phyloP scores from a whole-genome alignment of 1,140 invertebrate genomes.

The Penaeus indicus region DNA sequence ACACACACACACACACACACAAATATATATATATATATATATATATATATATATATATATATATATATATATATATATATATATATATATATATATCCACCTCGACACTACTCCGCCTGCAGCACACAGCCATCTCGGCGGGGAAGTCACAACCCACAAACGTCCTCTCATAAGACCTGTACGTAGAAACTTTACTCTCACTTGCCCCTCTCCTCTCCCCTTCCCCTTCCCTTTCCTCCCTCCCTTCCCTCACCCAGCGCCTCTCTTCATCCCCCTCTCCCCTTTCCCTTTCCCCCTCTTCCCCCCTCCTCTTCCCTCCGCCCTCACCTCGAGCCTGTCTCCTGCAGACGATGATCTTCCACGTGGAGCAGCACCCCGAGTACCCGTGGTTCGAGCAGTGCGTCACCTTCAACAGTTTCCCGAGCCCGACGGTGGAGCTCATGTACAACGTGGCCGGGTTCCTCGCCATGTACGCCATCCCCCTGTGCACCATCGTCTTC shows the following conservation, averaged over 20 bases:
- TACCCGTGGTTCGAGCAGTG: conserved; percentile 85
- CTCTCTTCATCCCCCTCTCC: too few relatives aligned
- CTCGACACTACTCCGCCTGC: too few relatives aligned
- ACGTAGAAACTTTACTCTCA: too few relatives aligned
- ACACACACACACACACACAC: too few relatives aligned
- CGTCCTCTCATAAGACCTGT: too few relatives aligned
- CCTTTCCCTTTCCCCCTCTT: background rate
- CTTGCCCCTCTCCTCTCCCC: background rate
- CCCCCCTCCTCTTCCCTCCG: background rate
- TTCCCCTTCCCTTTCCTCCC: background rate
- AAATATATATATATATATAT: too few relatives aligned
- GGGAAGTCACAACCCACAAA: too few relatives aligned
- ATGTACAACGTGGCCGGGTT: conserved; percentile 84
- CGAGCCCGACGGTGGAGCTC: conserved; percentile 78
- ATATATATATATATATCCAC: too few relatives aligned
- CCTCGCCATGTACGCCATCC: conserved; percentile 87
- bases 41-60: too few relatives aligned
- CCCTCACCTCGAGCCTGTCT: background rate
- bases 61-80: too few relatives aligned
- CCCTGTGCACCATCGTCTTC: conserved; percentile 86
- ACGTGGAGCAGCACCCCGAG: conserved; percentile 82
- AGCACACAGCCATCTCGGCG: too few relatives aligned
- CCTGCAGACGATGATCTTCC: conserved; percentile 82
- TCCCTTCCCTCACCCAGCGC: background rate
- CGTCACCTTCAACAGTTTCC: conserved; percentile 82